A percentile compares a stretch with the other conserved stretches of the same genome.
phyloP scores from a whole-genome alignment of 64 coral and sea anemone species.

The Astreopora myriophthalma region DNA sequence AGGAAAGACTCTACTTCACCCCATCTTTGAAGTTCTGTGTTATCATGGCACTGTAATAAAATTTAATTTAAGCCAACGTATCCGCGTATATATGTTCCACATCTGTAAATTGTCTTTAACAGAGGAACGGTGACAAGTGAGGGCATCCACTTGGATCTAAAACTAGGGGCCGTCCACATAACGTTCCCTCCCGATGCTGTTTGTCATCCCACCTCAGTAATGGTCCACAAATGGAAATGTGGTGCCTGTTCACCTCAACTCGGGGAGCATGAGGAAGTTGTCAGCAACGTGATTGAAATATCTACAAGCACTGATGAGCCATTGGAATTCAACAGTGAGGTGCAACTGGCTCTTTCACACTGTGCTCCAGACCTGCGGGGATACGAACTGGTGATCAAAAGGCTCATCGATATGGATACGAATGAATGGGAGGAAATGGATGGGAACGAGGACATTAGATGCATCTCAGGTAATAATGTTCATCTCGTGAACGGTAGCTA shows the following conservation, averaged over 20 bases:
- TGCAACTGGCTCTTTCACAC: conserved; percentile 2
- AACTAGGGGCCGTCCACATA: background rate
- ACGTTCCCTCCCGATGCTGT: background rate
- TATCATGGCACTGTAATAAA: background rate
- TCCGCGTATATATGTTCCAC: too few relatives aligned
- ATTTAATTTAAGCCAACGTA: too few relatives aligned
- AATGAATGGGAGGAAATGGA: conserved; percentile 25
- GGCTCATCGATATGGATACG: background rate
- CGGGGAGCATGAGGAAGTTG: background rate
- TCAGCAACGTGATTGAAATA: conserved; percentile 17
- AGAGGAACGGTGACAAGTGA: background rate
- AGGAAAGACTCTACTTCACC: too few relatives aligned
- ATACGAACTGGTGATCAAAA: conserved; percentile 30
- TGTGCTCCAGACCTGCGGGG: background rate
- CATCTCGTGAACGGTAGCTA: too few relatives aligned
- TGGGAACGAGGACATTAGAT: background rate
- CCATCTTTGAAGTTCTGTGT: too few relatives aligned
- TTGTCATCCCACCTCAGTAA: background rate
- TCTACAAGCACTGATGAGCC: background rate
- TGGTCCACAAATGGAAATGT: background rate
- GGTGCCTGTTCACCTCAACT: background rate
- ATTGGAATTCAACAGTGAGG: background rate
- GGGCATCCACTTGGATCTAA: background rate
- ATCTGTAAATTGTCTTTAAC: background rate
- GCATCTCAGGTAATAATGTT: background rate